Conservation (phyloP, 1,140 invertebrate species). For the Bombus soroeensis region DNA sequence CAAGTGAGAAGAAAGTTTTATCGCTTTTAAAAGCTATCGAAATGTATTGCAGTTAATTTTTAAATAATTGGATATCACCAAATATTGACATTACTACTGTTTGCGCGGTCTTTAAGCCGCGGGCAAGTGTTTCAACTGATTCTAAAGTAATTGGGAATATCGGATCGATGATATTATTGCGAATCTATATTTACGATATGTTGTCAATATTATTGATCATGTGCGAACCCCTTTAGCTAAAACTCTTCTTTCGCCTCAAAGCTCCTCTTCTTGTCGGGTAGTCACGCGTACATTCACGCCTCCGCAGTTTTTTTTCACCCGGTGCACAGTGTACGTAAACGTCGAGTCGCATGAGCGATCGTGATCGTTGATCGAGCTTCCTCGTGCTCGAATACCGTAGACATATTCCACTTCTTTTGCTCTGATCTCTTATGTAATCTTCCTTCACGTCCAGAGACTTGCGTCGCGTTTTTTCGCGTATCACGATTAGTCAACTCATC, state of each 20-base stretch:
- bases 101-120: too few relatives aligned
- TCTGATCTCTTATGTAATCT: background rate
- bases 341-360: constrained; percentile 36
- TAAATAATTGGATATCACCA: too few relatives aligned
- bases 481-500: background rate
- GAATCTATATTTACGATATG: too few relatives aligned
- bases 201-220: too few relatives aligned
- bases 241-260: background rate
- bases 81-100: accelerated
- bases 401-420: constrained; percentile 6
- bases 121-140: too few relatives aligned
- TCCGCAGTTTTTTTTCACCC: background rate
- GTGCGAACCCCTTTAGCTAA: background rate
- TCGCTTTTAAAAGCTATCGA: too few relatives aligned
- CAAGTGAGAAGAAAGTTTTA: too few relatives aligned
- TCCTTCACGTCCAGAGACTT: too few relatives aligned
- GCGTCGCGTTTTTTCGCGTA: background rate
- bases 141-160: too few relatives aligned
- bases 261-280: background rate
- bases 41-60: too few relatives aligned
- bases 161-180: too few relatives aligned
- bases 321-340: background rate
- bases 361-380: constrained; percentile 35
- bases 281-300: constrained; percentile 41
- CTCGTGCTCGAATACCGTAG: background rate